A percentile compares a stretch with the other conserved stretches of the same genome.
Evolutionary conservation across 2,113 vertebrate species (phyloP).

Genomic region (Arizona elegans): DNA sequence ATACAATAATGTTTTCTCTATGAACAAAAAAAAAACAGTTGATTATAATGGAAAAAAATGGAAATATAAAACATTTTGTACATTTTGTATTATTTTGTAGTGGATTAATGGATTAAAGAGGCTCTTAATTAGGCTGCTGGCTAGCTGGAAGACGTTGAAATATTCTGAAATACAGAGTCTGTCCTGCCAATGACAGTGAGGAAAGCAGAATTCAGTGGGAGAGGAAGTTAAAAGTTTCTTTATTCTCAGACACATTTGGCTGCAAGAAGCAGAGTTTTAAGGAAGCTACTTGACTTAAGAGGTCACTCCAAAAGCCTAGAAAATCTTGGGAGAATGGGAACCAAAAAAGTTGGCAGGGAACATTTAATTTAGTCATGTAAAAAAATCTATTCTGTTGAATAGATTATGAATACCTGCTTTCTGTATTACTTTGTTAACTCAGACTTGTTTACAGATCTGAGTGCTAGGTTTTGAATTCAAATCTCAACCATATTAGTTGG

Average conservation of each 20-base stretch:
- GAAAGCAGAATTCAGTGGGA: background rate
- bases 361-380: background rate
- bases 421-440: background rate
- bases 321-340: background rate
- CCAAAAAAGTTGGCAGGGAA: background rate
- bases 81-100: background rate
- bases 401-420: background rate
- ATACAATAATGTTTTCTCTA: conserved; percentile 6
- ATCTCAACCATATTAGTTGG: background rate
- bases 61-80: background rate
- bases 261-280: background rate
- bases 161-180: background rate
- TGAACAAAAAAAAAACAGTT: background rate
- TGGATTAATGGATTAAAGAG: background rate
- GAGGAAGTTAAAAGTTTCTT: background rate
- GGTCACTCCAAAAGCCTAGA: background rate
- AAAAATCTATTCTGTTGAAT: background rate
- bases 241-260: background rate
- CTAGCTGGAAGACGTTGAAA: background rate
- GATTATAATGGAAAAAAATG: background rate
- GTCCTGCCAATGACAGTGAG: background rate
- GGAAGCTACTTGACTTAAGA: background rate
- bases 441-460: background rate
- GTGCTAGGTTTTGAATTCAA: background rate
- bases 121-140: background rate